Evolutionary conservation across 53 echinoderm and acorn worm genomes (phyloP), one percentile per base, ranked within the genome.

Genomic region (Crossaster papposus): DNA sequence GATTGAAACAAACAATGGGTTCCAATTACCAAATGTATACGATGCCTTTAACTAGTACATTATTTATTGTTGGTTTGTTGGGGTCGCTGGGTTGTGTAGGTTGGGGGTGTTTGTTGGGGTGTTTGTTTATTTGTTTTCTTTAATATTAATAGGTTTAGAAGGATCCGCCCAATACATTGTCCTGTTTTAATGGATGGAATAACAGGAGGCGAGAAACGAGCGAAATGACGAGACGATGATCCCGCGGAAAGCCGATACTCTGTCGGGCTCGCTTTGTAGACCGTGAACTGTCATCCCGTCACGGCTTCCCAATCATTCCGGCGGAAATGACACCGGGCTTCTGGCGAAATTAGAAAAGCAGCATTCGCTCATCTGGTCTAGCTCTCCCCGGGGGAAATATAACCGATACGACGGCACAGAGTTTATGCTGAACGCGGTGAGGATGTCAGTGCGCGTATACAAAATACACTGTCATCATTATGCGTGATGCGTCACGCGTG

Each of bases 261-360:
- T 24, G 87, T 75, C 87, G 87, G 77, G 36, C 38, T 77, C 31
- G 87, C 87, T 75, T 87, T 87, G 87, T 87, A 87, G 76, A 87
- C 63, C 76, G n/a, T 63, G 63, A 87, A 87, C 87, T 87, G 87
- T 77, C 87, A 87, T 87, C 87, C 77, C 87, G 36, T 77, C 87
- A 75, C 87, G 76, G 87, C 87, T 77, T 77, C 77, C 87, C 55
- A 87, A 87, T 55, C 87, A 75, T 76, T 87, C 62, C 77, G 31
- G 76, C 87, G 62, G 87, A 77, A 87, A 87, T 76, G 75, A 76
- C 62, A 76, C 87, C 34, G 76, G 44, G 87, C 76, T 77, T 87
- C 63, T 75, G 87, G 87, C 87, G 34, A 77, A 87, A 87, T 87
- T 87, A 77, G 87, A 87, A 87, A 87, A 77, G 76, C 87, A 87